phyloP scores from a whole-genome alignment of 2,888 invertebrate species.

The Sinohyriopsis cumingii region DNA sequence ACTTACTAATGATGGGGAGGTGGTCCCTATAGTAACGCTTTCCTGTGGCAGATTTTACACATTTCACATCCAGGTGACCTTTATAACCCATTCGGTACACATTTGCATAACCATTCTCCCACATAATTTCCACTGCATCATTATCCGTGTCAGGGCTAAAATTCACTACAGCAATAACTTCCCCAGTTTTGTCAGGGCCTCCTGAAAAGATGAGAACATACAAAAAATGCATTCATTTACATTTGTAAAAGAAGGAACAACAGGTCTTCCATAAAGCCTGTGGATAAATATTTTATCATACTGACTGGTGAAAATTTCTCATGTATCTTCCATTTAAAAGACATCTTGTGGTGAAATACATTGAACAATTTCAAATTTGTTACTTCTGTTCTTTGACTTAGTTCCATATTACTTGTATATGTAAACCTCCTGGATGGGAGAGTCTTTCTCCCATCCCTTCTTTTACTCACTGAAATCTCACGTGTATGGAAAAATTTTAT shows the following conservation, averaged over 20 bases:
- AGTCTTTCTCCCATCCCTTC: no score
- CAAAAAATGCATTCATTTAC: background rate
- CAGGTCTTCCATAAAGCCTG: no score
- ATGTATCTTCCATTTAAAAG: no score
- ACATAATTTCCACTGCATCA: slow-evolving; percentile 87
- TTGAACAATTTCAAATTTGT: no score
- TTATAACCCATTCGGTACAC: slow-evolving; percentile 88
- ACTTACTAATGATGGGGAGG: slow-evolving; percentile 82
- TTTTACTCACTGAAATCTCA: no score
- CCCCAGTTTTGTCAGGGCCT: slow-evolving; percentile 80
- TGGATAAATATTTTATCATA: background rate
- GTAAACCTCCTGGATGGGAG: no score
- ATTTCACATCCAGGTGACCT: slow-evolving; percentile 89
- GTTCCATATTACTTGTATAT: no score
- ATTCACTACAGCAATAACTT: slow-evolving; percentile 75
- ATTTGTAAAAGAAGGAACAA: background rate
- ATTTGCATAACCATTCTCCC: slow-evolving; percentile 86
- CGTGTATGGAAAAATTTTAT: no score
- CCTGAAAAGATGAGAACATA: slow-evolving; percentile 48
- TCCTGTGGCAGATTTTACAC: slow-evolving; percentile 80
- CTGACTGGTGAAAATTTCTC: background rate
- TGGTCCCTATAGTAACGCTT: slow-evolving; percentile 83
- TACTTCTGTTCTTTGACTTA: no score
- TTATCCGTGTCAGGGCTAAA: slow-evolving; percentile 74
- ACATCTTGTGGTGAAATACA: no score